A percentile compares a stretch with the other conserved stretches of the same genome.
These are phyloP conservation scores for Archaeoteleia sp. DNA, from an alignment of 2,888 invertebrate species.

Conservation along the genomic window DNA sequence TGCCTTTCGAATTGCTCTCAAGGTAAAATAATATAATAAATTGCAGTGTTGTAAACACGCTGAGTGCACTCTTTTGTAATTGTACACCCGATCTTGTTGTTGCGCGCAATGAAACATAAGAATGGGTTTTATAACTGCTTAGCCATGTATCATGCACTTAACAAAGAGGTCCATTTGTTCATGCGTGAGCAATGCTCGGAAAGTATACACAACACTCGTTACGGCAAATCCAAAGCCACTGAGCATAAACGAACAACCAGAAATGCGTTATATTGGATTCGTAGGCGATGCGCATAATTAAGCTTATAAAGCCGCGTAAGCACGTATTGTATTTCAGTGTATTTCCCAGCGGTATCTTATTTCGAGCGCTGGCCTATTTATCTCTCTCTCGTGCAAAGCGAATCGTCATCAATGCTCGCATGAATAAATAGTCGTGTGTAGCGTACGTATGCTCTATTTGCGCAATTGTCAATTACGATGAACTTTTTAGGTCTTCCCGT, in stretches of 20 bases:
- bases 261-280: slow-evolving; percentile 11
- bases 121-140: too few relatives aligned
- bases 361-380: slow-evolving; percentile 14
- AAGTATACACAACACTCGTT: not conserved
- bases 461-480: not conserved
- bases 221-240: not conserved
- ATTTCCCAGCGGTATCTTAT: slow-evolving; percentile 25
- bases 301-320: slow-evolving; percentile 23
- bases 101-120: too few relatives aligned
- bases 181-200: not conserved
- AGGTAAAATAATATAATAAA: too few relatives aligned
- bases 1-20: too few relatives aligned
- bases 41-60: too few relatives aligned
- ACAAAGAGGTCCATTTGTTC: slow-evolving; percentile 1
- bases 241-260: slow-evolving; percentile 1
- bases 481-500: not conserved
- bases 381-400: slow-evolving; percentile 7
- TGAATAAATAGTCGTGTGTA: slow-evolving; percentile 1
- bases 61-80: too few relatives aligned
- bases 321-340: slow-evolving; percentile 15
- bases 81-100: too few relatives aligned
- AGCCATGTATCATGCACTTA: too few relatives aligned
- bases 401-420: slow-evolving; percentile 6
- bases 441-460: not conserved
- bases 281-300: slow-evolving; percentile 19